These are phyloP conservation scores for Adineta ricciae DNA, from an alignment of 2,888 invertebrate genomes.

Conservation along the genomic window DNA sequence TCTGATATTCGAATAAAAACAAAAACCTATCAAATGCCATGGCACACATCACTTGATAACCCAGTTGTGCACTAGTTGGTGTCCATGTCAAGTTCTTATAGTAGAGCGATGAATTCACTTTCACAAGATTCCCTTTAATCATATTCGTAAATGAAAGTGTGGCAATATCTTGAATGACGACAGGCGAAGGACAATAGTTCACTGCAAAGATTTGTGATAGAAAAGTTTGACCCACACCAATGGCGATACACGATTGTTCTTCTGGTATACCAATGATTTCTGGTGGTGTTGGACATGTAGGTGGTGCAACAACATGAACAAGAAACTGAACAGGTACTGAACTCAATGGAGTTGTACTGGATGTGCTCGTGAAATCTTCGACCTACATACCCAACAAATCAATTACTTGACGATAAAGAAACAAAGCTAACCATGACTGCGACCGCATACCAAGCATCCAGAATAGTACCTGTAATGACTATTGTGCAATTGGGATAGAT, in stretches of 20 bases:
- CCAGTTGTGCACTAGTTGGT: not conserved
- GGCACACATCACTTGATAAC: not conserved
- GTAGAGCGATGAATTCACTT: not conserved
- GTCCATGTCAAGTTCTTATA: not conserved
- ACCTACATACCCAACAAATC: too few species aligned
- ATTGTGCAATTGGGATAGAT: not conserved
- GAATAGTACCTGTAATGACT: not conserved
- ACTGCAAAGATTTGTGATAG: not conserved
- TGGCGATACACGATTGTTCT: not conserved
- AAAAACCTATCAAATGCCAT: too few species aligned
- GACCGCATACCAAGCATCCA: not conserved
- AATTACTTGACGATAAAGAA: too few species aligned
- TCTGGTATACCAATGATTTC: not conserved
- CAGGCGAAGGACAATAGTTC: not conserved
- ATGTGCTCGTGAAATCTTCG: too few species aligned
- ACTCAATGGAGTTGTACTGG: too few species aligned
- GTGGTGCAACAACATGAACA: not conserved
- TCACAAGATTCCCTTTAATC: not conserved
- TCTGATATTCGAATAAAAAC: too few species aligned
- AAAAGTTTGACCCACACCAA: not conserved
- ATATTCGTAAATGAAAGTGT: not conserved
- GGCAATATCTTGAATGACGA: not conserved
- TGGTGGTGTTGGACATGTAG: not conserved
- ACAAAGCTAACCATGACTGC: not conserved
- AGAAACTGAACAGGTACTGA: too few species aligned